phyloP scores from a whole-genome alignment of 2,113 vertebrate genomes.

The Trichechus manatus region DNA sequence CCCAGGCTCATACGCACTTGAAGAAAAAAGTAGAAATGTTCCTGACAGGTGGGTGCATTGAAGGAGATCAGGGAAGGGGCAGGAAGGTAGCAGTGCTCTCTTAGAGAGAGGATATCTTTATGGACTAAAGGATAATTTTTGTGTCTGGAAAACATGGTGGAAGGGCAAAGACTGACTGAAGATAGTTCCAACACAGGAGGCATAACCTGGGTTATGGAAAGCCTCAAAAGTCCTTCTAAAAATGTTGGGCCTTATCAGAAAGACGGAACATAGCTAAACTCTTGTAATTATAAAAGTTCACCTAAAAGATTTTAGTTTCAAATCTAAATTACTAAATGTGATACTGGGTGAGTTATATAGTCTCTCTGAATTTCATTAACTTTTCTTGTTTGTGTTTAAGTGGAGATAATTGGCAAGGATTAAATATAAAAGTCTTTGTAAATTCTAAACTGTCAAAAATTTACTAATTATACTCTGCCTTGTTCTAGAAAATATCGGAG shows the following conservation, averaged over 20 bases:
- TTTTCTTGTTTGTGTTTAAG: neutral
- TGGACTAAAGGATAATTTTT: neutral
- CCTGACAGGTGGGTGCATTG: accelerated
- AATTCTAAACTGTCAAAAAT: neutral
- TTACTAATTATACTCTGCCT: neutral
- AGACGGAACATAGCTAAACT: neutral
- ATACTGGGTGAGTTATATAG: neutral
- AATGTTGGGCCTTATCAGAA: neutral
- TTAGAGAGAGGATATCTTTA: neutral
- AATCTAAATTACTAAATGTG: neutral
- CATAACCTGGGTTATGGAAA: accelerated
- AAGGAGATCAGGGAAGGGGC: neutral
- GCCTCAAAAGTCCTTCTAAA: neutral
- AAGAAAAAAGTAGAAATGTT: neutral
- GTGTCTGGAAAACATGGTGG: neutral
- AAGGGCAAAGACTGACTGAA: neutral
- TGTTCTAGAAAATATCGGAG: neutral
- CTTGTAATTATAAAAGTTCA: neutral
- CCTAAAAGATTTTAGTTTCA: neutral
- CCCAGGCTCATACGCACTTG: neutral
- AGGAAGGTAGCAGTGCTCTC: neutral
- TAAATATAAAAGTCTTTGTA: neutral
- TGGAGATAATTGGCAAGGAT: neutral
- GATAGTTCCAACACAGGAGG: neutral
- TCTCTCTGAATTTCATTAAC: neutral